Base-by-base conservation (phyloP, 2,113 vertebrate species). In the Triplophysa rosa region DNA sequence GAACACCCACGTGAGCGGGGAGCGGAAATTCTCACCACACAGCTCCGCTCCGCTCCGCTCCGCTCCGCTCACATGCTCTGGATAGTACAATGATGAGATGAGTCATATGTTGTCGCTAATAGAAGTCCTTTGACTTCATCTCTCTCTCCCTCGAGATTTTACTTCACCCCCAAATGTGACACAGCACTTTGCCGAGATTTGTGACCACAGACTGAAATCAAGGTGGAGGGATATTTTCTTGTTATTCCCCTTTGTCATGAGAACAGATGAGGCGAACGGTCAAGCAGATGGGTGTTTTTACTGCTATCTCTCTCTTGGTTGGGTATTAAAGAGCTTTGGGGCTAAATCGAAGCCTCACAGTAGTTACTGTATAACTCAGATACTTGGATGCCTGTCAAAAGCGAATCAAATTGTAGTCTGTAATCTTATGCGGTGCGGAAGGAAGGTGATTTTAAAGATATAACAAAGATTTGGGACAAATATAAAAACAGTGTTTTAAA, bases 171-270 rank as follows among this genome's bases (percentile, higher is more conserved):
- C 75, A 78, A 85, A 83, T 85, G 72, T 86, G 85, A 90, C 89
- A 90, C 83, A 85, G 88, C 82, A 87, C 90, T 91, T 88, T 85
- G 86, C 67, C 61, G 82, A 89, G 89, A 92, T 90, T 91, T 90
- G 88, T 91, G 82, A 82, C 81, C 56, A 37, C 79, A 80, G 82
- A 88, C 86, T 83, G 84, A 89, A 87, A 86, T 89, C 81, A 86
- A 88, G 85, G 80, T 83, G 83, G 72, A 73, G 79, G 85, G 80
- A 87, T 76, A 86, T 87, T 65, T 84, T 82, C 80, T 24, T 71
- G 79, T 77, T 79, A 83, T 71, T 33, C 21, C 52, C 29, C 24
- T 19, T 37, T 84, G 73, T 21, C 52, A 67, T 61, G 56, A 86
- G 78, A 85, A 67, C 70, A 82, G 84, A 87, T 87, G 83, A 83